Base-by-base conservation (phyloP, 1,140 invertebrate species). In the Cherax destructor region DNA sequence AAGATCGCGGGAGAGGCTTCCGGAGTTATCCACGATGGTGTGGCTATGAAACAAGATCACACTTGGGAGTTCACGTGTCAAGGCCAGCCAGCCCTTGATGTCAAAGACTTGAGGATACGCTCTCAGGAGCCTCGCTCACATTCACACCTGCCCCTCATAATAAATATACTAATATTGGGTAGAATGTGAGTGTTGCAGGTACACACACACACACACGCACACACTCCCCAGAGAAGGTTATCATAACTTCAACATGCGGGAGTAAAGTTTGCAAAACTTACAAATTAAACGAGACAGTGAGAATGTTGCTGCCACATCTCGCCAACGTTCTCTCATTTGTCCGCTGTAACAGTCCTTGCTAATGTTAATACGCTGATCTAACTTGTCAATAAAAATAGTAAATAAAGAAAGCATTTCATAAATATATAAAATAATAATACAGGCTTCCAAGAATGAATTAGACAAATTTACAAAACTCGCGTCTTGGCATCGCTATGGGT, bases 271-370 rank as follows among this genome's bases (percentile, higher is more conserved):
- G 77, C 77, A 13, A 88, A 41, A 88, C 86, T 88, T 79, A 88
- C 86, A 88, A 88, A 88, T 88, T 81, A 88, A 88, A 89, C 87
- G 87, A 65, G 79, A 83, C 79, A 83, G 87, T 83, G 87, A 50
- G 86, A 81, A 56, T 24, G 13, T 30, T 24, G 49, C n/a, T 89
- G 87, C 87, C 87, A 76, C 9, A 21, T 89, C 79, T 83, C 87
- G 78, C 87, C 87, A 41, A 41, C 30, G 30, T 61, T 30, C 1
- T 52, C 24, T 72, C 4, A 24, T 78, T 30, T 13, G 47, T 13
- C 47, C 24, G n/a, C n/a, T 59, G 50, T 24, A 2, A 18, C 61
- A 10, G 61, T 13, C 59, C 30, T 41, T 56, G 3, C 41, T 61
- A 47, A 79, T 47, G 47, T 41, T 4, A 30, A 74, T 21, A 30